These are phyloP conservation scores for Dolichallabes microphthalmus DNA, from an alignment of 2,113 vertebrate species.

Conservation along the genomic window DNA sequence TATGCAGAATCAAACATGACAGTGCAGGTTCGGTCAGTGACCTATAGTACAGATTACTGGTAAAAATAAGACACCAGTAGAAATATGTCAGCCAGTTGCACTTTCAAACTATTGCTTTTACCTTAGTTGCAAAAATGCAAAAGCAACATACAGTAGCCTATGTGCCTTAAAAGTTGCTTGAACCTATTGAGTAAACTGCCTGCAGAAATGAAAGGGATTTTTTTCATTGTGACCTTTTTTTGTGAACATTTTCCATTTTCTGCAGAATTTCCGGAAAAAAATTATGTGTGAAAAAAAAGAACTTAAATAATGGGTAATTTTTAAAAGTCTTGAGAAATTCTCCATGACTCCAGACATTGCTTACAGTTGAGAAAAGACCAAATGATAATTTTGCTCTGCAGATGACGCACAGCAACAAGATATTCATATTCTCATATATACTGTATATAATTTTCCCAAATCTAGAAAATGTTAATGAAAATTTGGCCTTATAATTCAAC, in stretches of 20 bases:
- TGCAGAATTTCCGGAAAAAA: not conserved
- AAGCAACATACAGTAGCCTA: not conserved
- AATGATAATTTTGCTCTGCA: not conserved
- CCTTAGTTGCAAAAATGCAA: not conserved
- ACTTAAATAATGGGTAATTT: not conserved
- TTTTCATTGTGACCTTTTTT: not conserved
- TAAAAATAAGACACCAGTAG: not conserved
- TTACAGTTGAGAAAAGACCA: not conserved
- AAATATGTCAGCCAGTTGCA: not conserved
- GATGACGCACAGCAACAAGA: not conserved
- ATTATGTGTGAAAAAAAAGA: not conserved
- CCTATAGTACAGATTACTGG: not conserved
- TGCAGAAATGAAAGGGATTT: not conserved
- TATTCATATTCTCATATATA: not conserved
- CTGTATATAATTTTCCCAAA: not conserved
- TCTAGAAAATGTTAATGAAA: not conserved
- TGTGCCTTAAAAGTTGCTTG: not conserved
- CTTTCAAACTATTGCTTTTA: not conserved
- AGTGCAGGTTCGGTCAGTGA: conserved; percentile 10
- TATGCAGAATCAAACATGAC: not conserved
- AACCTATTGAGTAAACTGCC: not conserved
- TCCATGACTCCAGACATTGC: too few species aligned
- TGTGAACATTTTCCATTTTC: not conserved
- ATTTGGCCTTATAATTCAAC: not conserved
- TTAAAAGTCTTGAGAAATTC: not conserved